A percentile compares a stretch with the other conserved stretches of the same genome.
These are phyloP conservation scores for Coelopa pilipes DNA, from an alignment of 2,888 invertebrate genomes.

Conservation along the genomic window DNA sequence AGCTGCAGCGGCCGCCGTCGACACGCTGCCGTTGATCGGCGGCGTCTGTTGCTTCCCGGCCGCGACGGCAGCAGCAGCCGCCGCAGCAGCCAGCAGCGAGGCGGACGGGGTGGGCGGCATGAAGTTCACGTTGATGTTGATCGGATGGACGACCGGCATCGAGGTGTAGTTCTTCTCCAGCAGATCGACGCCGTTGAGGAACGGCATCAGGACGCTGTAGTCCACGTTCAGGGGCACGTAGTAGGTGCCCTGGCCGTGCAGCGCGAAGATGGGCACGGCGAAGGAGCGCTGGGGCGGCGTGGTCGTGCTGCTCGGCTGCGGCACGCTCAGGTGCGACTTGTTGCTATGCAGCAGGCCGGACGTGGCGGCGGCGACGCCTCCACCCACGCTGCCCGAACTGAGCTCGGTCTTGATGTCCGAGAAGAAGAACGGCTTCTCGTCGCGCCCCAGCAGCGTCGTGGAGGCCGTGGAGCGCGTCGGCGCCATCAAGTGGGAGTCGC, in stretches of 20 bases:
- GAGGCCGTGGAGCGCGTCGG: constrained; percentile 43
- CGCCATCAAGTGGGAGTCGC: constrained; percentile 40
- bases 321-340: constrained; percentile 42
- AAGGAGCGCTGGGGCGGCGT: constrained; percentile 57
- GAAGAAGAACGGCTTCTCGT: constrained; percentile 58
- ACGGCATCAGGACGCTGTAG: constrained; percentile 77
- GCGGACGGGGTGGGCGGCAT: constrained; percentile 57
- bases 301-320: constrained; percentile 46
- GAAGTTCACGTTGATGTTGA: constrained; percentile 91
- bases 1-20: constrained; percentile 48
- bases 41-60: constrained; percentile 56
- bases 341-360: constrained; percentile 13
- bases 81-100: constrained; percentile 56
- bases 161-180: constrained; percentile 69
- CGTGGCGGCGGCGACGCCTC: constrained; percentile 24
- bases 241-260: constrained; percentile 88
- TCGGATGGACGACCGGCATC: constrained; percentile 79
- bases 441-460: constrained; percentile 42
- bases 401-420: constrained; percentile 63
- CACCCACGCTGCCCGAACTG: constrained; percentile 44
- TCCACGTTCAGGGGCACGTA: constrained; percentile 89
- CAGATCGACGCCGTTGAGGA: constrained; percentile 73
- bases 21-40: constrained; percentile 41
- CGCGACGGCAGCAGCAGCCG: constrained; percentile 54
- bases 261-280: constrained; percentile 87